Evolutionary conservation across 2,888 invertebrate genomes (phyloP).

Genomic region (Trissolcus japonicus): DNA sequence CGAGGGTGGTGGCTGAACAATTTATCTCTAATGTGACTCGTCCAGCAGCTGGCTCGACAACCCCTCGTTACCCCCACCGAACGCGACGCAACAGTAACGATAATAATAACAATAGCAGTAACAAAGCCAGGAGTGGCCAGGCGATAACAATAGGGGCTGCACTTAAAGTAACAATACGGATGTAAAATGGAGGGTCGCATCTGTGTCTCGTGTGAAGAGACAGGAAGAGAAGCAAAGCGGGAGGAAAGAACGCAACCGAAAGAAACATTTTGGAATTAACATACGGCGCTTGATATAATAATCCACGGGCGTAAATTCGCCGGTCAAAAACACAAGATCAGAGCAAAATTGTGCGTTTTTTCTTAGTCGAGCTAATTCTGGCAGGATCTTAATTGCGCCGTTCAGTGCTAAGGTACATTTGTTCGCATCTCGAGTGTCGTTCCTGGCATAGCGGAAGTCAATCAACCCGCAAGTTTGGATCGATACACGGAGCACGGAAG

Average conservation of each 20-base stretch:
- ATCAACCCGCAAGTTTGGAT: constrained; percentile 56
- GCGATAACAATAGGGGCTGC: constrained; percentile 71
- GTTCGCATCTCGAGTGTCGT: constrained; percentile 57
- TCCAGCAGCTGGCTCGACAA: constrained; percentile 62
- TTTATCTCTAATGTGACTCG: constrained; percentile 72
- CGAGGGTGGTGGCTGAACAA: constrained; percentile 65
- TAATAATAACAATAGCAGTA: constrained; percentile 74
- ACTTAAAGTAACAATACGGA: constrained; percentile 74
- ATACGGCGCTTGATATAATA: constrained; percentile 4
- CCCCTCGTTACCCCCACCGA: constrained; percentile 54
- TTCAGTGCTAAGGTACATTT: constrained; percentile 36
- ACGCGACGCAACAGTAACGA: constrained; percentile 70
- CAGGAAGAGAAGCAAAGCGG: constrained; percentile 36
- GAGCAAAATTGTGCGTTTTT: not conserved
- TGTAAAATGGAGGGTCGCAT: constrained; percentile 73
- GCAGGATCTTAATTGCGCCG: constrained; percentile 44
- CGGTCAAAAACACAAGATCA: not conserved
- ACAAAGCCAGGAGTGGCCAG: constrained; percentile 73
- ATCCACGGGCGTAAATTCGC: constrained; percentile 2
- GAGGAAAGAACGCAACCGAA: constrained; percentile 45
- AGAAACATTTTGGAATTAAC: constrained; percentile 30
- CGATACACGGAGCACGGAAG: constrained; percentile 64
- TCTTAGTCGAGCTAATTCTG: constrained; percentile 6
- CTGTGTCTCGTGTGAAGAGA: constrained; percentile 64
- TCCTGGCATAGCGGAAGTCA: constrained; percentile 59